Evolutionary conservation across 2,797 vertebrate genomes (phyloP).

Genomic region (Lerista edwardsae): DNA sequence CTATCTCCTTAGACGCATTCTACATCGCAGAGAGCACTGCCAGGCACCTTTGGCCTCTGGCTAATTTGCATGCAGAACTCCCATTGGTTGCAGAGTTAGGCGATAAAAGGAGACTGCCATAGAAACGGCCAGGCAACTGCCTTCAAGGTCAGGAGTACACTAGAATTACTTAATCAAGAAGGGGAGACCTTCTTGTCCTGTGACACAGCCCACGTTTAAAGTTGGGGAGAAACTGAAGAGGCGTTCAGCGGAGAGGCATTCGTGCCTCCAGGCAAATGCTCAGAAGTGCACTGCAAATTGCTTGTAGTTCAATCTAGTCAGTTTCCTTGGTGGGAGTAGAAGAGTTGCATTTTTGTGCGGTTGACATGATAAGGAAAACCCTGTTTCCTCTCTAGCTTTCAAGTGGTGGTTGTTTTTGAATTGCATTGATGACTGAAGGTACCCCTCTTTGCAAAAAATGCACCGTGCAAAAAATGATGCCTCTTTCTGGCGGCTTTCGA

Average conservation of each 20-base stretch:
- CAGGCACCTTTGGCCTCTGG: neutral
- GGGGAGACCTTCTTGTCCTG: constrained; percentile 2
- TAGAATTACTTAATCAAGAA: constrained; percentile 32
- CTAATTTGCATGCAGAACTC: neutral
- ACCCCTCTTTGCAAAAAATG: neutral
- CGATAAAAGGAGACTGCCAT: neutral
- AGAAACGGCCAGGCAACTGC: neutral
- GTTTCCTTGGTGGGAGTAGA: neutral
- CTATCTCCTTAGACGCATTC: neutral
- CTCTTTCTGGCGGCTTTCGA: neutral
- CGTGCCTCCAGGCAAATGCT: neutral
- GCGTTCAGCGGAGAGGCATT: constrained; percentile 23
- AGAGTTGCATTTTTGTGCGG: neutral
- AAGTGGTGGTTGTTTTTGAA: neutral
- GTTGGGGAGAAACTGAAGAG: constrained; percentile 10
- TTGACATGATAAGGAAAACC: neutral
- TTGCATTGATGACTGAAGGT: neutral
- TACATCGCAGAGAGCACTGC: neutral
- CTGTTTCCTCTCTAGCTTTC: neutral
- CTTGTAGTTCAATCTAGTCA: neutral
- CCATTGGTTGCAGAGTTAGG: constrained; percentile 8
- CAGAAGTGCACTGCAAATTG: constrained; percentile 11
- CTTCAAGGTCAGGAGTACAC: neutral
- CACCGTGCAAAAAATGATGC: neutral
- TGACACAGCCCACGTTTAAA: neutral